Base-by-base conservation (phyloP, 2,888 invertebrate species). In the Euspilapteryx auroguttella region DNA sequence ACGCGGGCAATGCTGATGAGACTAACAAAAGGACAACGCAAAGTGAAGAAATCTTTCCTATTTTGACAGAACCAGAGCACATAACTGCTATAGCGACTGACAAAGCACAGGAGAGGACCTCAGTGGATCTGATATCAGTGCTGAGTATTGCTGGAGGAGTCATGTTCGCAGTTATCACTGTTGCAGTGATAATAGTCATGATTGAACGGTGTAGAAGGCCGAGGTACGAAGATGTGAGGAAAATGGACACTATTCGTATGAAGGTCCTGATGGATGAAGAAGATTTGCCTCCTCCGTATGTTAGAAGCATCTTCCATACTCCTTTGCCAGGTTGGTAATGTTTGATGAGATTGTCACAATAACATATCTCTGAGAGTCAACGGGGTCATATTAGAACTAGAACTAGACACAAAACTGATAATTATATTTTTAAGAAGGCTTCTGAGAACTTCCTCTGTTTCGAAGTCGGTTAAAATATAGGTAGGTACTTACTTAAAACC, bases 31-130 rank as follows among this genome's bases (percentile, higher is more conserved):
- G 5, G 31, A 56, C 64, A 34, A 44, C 46, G 39, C 61, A 62
- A 57, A 63, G 63, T 44, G 76, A 43, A 34, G 41, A 76, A 45
- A 64, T 59, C 37, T 73, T 71, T 64, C 65, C 73, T 66, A 71
- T 77, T 65, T 75, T 76, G 55, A 76, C 77, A 68, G 77, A 77
- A 39, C 77, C 77, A 35, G 77, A 78, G 49, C 77, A 76, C 47
- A 77, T 76, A 35, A 77, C 77, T 9, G 75, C 77, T 28, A 68
- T 77, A 23, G 68, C 75, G 59, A 68, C 54, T 35, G 75, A 73
- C 11, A 75, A 64, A 38, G 66, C 53, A 21, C 53, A 49, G 29
- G 66, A 68, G 14, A 55, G 51, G 31, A 48, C 57, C 0, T 66
- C 75, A 28, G 52, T 71, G 33, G 66, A 71, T 42, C 51, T 78